These are phyloP conservation scores for Colaptes auratus DNA, from an alignment of 2,113 vertebrate species.

Conservation along the genomic window DNA sequence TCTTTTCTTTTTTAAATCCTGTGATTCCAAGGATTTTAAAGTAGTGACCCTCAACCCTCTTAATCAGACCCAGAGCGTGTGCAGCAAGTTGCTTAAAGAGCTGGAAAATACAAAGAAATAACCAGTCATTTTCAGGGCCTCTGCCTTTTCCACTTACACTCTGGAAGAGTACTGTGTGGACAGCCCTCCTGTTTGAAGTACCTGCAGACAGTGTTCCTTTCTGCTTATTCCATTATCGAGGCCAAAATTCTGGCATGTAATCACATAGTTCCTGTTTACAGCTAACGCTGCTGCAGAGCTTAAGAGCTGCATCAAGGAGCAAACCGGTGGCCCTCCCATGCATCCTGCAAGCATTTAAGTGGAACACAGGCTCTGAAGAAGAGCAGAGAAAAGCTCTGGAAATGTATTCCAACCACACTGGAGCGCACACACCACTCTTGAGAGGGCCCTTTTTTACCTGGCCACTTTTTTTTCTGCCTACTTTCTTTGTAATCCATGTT, in stretches of 20 bases:
- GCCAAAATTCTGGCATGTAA: background rate
- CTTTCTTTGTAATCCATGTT: background rate
- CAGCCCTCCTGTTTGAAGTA: background rate
- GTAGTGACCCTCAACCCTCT: background rate
- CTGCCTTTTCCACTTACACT: background rate
- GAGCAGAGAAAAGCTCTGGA: background rate
- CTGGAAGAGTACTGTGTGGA: background rate
- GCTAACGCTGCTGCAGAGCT: background rate
- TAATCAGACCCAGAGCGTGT: background rate
- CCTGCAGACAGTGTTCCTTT: background rate
- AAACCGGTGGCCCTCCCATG: background rate
- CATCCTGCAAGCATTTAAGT: background rate
- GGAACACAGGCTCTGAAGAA: conserved; percentile 6
- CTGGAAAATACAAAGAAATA: background rate
- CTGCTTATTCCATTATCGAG: background rate
- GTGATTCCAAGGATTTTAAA: background rate
- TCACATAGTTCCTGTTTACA: background rate
- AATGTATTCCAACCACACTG: accelerated
- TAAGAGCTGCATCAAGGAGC: background rate
- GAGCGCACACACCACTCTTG: accelerated
- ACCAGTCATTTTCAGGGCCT: background rate
- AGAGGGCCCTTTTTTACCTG: background rate
- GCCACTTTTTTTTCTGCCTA: background rate
- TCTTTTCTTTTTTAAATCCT: background rate
- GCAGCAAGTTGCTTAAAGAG: background rate